Evolutionary conservation across 2,888 invertebrate genomes (phyloP), one percentile per base, ranked within the genome.

Genomic region (Clistopyga incitator): DNA sequence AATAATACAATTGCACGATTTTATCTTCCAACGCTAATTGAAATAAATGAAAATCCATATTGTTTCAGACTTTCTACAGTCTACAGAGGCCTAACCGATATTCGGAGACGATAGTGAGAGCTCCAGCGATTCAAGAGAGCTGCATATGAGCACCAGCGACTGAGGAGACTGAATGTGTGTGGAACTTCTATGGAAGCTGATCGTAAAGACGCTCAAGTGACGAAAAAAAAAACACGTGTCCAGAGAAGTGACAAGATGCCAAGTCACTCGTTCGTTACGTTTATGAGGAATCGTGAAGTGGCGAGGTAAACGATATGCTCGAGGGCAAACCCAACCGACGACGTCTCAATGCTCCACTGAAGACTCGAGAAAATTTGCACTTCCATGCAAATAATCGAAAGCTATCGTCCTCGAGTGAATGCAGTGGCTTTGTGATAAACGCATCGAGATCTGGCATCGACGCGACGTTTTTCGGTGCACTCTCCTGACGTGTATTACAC

Each of bases 1-100:
- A 6, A 29, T 6, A 13, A 59, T 23, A 56, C 15, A 1, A 15
- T 29, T 4, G 15, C 15, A 3, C 15, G n/a, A 59, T 59, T 2
- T 13, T 29, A 23, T 4, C 54, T 29, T n/a, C 6, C 6, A 29
- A n/a, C 25, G 25, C n/a, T 59, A 3, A 8, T 29, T 29, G 29
- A 59, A 59, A 59, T 29, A 29, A 59, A 59, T 15, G n/a, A n/a
- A 4, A 61, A 34, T 18, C 3, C 18, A 20, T 42, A 61, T n/a
- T 72, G 70, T 89, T 88, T 6, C 89, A 92, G 92, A 91, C 90
- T 68, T 92, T 90, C 83, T 90, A 91, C 88, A 92, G 92, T 85
- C 90, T 92, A 18, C 92, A 92, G 81, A 92, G 92, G 90, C 91
- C 91, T 71, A 89, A 87, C 68, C 88, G 91, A 38, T 91, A 91